These are phyloP conservation scores for Lutraria rhynchaena DNA, from an alignment of 1,140 invertebrate genomes.

Conservation along the genomic window DNA sequence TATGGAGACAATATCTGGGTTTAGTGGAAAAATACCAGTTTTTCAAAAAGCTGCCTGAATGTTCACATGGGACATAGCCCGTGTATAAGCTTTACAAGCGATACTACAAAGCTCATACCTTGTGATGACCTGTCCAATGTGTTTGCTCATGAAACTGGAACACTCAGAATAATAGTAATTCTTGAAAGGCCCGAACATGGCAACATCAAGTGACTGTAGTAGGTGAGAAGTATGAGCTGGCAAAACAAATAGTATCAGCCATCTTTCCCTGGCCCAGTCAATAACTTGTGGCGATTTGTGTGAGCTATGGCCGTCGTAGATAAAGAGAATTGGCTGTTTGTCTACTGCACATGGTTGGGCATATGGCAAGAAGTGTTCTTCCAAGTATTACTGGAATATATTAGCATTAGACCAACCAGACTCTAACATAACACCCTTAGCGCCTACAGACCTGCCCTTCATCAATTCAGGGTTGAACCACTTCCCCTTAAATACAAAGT, in stretches of 20 bases:
- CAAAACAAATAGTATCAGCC: constrained; percentile 27
- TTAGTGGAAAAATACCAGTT: no score
- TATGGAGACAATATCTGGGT: no score
- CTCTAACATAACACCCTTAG: constrained; percentile 7
- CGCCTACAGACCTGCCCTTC: not conserved
- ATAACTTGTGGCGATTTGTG: constrained; percentile 10
- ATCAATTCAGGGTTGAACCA: not conserved
- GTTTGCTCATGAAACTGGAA: no score
- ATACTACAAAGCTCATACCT: no score
- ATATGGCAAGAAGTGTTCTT: constrained; percentile 14
- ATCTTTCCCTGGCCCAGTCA: constrained; percentile 19
- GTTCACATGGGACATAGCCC: no score
- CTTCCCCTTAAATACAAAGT: constrained; percentile 43
- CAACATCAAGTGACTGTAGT: constrained; percentile 24
- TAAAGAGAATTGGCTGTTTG: not conserved
- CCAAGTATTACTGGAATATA: constrained; percentile 22
- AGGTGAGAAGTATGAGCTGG: constrained; percentile 32
- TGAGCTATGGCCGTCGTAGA: constrained; percentile 22
- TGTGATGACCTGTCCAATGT: no score
- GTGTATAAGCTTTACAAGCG: no score
- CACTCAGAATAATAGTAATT: no score
- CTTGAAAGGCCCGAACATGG: constrained; percentile 25
- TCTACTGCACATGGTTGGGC: not conserved
- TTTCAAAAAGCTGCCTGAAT: no score
- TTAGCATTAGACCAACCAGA: constrained; percentile 27